Base-by-base conservation (phyloP, 2,888 invertebrate species). In the Cataglyphis livida region DNA sequence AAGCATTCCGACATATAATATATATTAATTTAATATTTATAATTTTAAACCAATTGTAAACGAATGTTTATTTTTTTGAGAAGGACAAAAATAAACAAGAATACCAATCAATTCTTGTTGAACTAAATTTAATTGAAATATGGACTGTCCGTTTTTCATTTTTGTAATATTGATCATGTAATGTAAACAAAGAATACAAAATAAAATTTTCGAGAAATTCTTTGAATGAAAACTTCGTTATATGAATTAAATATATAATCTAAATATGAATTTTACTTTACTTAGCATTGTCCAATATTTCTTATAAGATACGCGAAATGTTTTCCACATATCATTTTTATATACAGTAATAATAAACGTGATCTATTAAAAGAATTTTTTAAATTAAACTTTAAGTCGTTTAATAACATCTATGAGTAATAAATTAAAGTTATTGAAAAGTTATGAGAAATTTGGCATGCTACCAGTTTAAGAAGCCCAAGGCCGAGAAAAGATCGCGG, bases 401-500 rank as follows among this genome's bases (percentile, higher is more conserved):
- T 38, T 73, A 32, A 15, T 32, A 51, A 25, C 3, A 57, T 73
- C 18, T 71, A 4, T 21, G 0, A 15, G n/a, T 38, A 12, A n/a
- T 70, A 54, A 38, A 70, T 70, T 12, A 35, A 5, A 51, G n/a
- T 68, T 68, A 18, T 7, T 25, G 38, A 10, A 9, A 21, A 4
- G 32, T 7, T 61, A 32, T 18, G 18, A 32, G 18, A 10, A 65
- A 21, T 21, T 38, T n/a, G 38, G 64, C 21, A 65, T 10, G 41
- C 38, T 38, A 41, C n/a, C 21, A 38, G 9, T 38, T n/a, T n/a
- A 12, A 68, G 51, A 51, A 51, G 25, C 9, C 28, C 25, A 75
- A 64, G 51, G 35, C 21, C 38, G 75, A 88, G 86, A 81, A 81
- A 74, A 59, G 68, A 44, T 48, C 41, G 51, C 68, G 75, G 81